Evolutionary conservation across 2,797 vertebrate genomes (phyloP), one percentile per base, ranked within the genome.

Genomic region (Vultur gryphus): DNA sequence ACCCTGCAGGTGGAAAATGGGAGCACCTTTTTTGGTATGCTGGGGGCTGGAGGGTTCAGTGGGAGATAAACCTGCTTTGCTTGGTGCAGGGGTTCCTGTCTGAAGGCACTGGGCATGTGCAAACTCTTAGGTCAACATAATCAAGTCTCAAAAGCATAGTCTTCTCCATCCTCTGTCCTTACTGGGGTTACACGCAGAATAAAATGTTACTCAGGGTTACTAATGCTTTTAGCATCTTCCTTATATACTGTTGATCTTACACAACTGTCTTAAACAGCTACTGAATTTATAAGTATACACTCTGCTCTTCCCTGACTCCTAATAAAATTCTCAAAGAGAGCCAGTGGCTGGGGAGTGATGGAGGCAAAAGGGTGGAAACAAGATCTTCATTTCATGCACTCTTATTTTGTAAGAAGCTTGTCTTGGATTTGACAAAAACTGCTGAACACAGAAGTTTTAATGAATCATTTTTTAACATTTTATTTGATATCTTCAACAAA

Each of bases 291-390:
- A 19, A 14, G 7, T 7, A 19, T n/a, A 41, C 6, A 25, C 29
- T 29, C 43, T 64, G 33, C 41, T 61, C 23, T 61, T 59, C 28
- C 28, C 15, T 49, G n/a, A 44, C 16, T 46, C 11, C 25, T 39
- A n/a, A 59, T 8, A 64, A 25, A 31, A 65, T 44, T 52, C 52
- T 26, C 18, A 52, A n/a, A 54, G 33, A 35, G n/a, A 89, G 8
- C 1, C 1, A 4, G 14, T 2, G 15, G 24, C 1, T 19, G 4
- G 6, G 5, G 2, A 1, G 2, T 31, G 17, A 12, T 9, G 8
- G 11, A 48, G 23, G 9, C 20, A 44, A 62, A 71, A 80, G 6
- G 6, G 24, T 66, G 17, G 31, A 72, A 77, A 48, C 7, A 76
- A 31, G 12, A 35, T 44, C 16, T 69, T 80, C 2, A 16, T 44